phyloP scores from a whole-genome alignment of 2,888 invertebrate genomes.

The Meloe dianella region DNA sequence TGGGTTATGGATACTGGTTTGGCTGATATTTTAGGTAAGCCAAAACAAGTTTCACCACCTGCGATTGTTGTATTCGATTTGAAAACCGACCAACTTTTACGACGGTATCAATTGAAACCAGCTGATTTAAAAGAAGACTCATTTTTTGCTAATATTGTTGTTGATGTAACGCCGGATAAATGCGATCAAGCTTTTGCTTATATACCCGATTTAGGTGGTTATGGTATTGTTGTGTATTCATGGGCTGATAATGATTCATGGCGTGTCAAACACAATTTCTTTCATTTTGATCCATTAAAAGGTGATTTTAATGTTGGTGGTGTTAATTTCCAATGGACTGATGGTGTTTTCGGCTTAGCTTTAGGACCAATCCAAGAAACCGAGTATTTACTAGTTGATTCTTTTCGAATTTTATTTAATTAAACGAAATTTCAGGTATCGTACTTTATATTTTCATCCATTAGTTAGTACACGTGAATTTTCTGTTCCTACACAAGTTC shows the following conservation, averaged over 20 bases:
- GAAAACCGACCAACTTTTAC: slow-evolving; percentile 74
- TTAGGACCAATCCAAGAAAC: slow-evolving; percentile 58
- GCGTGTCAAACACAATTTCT: slow-evolving; percentile 81
- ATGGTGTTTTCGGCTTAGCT: slow-evolving; percentile 80
- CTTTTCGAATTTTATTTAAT: slow-evolving; percentile 14
- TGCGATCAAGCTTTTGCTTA: slow-evolving; percentile 81
- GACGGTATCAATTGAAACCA: slow-evolving; percentile 72
- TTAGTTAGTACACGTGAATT: slow-evolving; percentile 82
- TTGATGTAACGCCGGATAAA: slow-evolving; percentile 72
- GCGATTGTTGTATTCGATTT: slow-evolving; percentile 76
- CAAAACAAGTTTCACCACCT: slow-evolving; percentile 68
- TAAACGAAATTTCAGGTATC: slow-evolving; percentile 60
- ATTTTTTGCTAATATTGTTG: slow-evolving; percentile 81
- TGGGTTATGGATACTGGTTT: slow-evolving; percentile 85
- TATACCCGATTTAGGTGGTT: slow-evolving; percentile 77
- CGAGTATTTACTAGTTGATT: slow-evolving; percentile 51
- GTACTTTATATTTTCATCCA: slow-evolving; percentile 82
- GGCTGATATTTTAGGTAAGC: slow-evolving; percentile 73
- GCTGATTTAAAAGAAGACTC: slow-evolving; percentile 73
- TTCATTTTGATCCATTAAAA: slow-evolving; percentile 81
- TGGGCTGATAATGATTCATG: slow-evolving; percentile 76
- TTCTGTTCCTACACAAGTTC: slow-evolving; percentile 74
- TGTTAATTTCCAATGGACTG: slow-evolving; percentile 85
- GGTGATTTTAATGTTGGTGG: slow-evolving; percentile 80
- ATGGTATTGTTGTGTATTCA: slow-evolving; percentile 80